These are phyloP conservation scores for Aurelia aurita complex sp. Pacific DNA, from an alignment of 30 jellyfish, hydroid and myxozoan species.

Conservation along the genomic window DNA sequence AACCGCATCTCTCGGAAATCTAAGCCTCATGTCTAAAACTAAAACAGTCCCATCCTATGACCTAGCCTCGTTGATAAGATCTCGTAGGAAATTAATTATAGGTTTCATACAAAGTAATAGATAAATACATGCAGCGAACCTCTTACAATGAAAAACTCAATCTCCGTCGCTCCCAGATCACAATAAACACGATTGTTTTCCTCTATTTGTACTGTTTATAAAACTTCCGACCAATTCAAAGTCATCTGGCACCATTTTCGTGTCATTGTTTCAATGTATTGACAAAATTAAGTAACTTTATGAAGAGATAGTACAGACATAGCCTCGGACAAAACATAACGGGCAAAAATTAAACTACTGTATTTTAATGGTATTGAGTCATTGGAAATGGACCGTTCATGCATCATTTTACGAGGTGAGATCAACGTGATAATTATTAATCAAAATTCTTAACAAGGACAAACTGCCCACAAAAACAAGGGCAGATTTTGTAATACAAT, in stretches of 20 bases:
- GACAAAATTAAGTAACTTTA: too few relatives aligned
- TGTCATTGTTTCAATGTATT: too few relatives aligned
- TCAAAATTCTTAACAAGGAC: too few relatives aligned
- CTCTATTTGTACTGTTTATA: background rate
- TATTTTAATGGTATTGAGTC: too few relatives aligned
- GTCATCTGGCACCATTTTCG: background rate
- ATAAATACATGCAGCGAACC: slow-evolving; percentile 3
- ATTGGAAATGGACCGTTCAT: too few relatives aligned
- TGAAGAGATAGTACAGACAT: too few relatives aligned
- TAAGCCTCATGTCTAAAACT: background rate
- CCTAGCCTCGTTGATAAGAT: slow-evolving; percentile 35
- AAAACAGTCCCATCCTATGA: slow-evolving; percentile 27
- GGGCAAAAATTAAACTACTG: too few relatives aligned
- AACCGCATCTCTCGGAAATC: slow-evolving; percentile 6
- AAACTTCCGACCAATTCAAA: slow-evolving; percentile 6
- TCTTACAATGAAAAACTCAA: slow-evolving; percentile 12
- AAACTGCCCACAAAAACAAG: too few relatives aligned
- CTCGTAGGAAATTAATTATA: slow-evolving; percentile 38
- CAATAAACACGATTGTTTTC: slow-evolving; percentile 8
- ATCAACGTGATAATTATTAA: too few relatives aligned
- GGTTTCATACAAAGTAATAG: slow-evolving; percentile 25
- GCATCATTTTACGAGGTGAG: too few relatives aligned
- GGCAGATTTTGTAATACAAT: too few relatives aligned
- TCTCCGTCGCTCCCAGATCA: slow-evolving; percentile 25
- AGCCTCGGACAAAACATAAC: too few relatives aligned